phyloP scores from a whole-genome alignment of 1,140 invertebrate genomes.

The Atta colombica region DNA sequence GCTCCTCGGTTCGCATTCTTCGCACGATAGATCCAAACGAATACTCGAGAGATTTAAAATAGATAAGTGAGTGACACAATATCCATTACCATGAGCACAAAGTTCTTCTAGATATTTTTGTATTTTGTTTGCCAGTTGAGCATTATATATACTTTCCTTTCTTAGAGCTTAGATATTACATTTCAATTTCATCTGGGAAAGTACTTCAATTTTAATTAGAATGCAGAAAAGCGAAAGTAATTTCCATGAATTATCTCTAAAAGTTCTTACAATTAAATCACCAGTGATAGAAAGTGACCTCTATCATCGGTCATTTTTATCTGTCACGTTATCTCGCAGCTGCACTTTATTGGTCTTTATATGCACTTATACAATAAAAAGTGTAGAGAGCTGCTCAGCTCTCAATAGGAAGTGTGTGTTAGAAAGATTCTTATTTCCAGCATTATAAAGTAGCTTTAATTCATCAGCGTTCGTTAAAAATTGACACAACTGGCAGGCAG shows the following conservation, averaged over 20 bases:
- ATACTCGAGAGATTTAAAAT: conserved; percentile 40
- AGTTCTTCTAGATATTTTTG: background rate
- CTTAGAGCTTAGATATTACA: background rate
- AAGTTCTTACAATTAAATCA: background rate
- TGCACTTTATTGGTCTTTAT: background rate
- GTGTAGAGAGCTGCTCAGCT: background rate
- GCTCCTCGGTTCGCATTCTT: conserved; percentile 57
- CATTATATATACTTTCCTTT: background rate
- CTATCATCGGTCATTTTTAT: too few relatives aligned
- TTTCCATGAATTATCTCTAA: background rate
- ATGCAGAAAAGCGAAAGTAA: background rate
- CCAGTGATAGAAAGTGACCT: background rate
- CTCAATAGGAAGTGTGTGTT: background rate
- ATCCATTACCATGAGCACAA: background rate
- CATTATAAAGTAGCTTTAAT: background rate
- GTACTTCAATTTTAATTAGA: background rate
- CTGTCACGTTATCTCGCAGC: background rate
- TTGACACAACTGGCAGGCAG: background rate
- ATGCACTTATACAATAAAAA: background rate
- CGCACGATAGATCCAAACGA: conserved; percentile 45
- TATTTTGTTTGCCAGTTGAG: background rate
- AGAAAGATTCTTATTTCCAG: background rate
- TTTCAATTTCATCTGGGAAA: background rate
- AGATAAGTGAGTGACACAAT: conserved; percentile 72
- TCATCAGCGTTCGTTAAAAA: background rate